Conservation (phyloP, 2,113 vertebrate genomes). For the Phaethornis superciliosus region DNA sequence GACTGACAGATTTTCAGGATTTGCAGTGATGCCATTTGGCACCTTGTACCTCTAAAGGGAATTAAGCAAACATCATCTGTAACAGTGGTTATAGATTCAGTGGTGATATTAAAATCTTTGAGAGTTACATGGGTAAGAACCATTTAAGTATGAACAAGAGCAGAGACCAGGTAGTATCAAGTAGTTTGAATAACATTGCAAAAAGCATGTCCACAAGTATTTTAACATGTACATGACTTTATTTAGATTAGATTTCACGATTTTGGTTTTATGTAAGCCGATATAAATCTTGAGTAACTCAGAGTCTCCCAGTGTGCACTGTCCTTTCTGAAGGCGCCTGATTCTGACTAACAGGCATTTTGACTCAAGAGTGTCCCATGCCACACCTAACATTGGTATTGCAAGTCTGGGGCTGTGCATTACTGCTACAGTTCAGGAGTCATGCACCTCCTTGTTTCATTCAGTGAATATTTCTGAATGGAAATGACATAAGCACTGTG, state of each 20-base stretch:
- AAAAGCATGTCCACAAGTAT: constrained; percentile 40
- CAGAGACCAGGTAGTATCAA: not conserved
- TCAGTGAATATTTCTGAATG: constrained; percentile 40
- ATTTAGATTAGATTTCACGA: constrained; percentile 36
- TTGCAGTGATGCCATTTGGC: not conserved
- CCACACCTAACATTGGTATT: not conserved
- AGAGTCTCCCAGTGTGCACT: not conserved
- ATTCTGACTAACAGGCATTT: not conserved
- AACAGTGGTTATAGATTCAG: not conserved
- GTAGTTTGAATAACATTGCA: not conserved
- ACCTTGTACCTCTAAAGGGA: not conserved
- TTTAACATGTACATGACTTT: constrained; percentile 45
- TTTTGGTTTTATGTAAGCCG: not conserved
- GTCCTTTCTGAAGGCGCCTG: constrained; percentile 50
- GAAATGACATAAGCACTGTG: not conserved
- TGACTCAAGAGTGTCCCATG: not conserved
- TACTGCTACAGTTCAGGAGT: constrained; percentile 64
- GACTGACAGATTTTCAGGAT: not conserved
- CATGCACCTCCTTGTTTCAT: constrained; percentile 35
- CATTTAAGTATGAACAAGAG: not conserved
- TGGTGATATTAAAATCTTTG: not conserved
- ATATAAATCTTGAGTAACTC: not conserved
- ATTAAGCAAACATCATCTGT: not conserved
- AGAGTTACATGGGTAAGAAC: not conserved
- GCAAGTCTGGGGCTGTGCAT: constrained; percentile 21